Evolutionary conservation across 1,140 invertebrate genomes (phyloP).

Genomic region (Tetragnatha versicolor): DNA sequence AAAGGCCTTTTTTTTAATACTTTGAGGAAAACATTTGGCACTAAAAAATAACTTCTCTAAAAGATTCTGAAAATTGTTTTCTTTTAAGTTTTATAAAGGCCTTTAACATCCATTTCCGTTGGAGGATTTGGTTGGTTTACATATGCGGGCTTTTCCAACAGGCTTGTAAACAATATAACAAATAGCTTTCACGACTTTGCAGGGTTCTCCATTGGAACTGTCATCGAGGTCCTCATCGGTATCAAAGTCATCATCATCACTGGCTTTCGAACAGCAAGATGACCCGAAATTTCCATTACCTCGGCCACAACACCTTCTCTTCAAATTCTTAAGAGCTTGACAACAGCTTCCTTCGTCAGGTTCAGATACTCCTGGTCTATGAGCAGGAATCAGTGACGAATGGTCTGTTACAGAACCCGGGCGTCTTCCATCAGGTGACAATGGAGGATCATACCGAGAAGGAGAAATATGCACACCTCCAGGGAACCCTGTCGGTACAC

Average conservation of each 20-base stretch:
- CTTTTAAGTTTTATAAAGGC: neutral
- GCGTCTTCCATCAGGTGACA: neutral
- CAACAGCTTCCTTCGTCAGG: conserved; percentile 34
- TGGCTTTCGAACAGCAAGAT: conserved; percentile 27
- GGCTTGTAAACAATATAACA: conserved; percentile 53
- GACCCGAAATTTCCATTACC: neutral
- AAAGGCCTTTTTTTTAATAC: no score
- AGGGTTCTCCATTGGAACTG: neutral
- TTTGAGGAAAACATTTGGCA: no score
- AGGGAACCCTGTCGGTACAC: neutral
- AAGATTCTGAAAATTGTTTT: neutral
- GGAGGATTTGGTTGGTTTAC: conserved; percentile 31
- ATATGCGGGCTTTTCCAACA: conserved; percentile 47
- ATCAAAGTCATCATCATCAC: neutral
- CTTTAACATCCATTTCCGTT: conserved; percentile 34
- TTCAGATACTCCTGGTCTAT: conserved; percentile 4
- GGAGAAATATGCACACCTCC: neutral
- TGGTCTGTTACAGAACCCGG: neutral
- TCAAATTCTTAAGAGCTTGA: conserved; percentile 17
- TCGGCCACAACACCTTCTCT: conserved; percentile 25
- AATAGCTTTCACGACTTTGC: conserved; percentile 45
- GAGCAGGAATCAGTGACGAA: neutral
- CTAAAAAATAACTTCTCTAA: no score
- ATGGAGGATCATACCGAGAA: no score
- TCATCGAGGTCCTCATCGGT: conserved; percentile 20